phyloP scores from a whole-genome alignment of 2,113 vertebrate species.

The Theristicus caerulescens region DNA sequence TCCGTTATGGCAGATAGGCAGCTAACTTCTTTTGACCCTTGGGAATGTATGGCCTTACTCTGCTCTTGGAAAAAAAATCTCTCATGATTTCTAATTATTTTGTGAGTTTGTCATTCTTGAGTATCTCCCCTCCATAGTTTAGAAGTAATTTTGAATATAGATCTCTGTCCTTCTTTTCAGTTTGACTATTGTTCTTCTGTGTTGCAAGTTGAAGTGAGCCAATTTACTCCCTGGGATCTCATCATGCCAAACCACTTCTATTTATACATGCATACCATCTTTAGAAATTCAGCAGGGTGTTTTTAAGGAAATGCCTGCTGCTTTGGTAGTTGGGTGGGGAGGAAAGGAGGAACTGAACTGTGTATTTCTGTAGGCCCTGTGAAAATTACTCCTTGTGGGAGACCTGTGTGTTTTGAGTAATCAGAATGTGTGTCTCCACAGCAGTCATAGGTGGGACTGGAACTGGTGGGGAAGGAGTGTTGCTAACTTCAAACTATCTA shows the following conservation, averaged over 20 bases:
- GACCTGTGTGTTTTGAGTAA: not conserved
- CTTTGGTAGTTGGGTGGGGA: constrained; percentile 38
- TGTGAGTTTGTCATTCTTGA: not conserved
- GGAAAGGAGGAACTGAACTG: constrained; percentile 30
- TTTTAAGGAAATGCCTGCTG: constrained; percentile 55
- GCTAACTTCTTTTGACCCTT: not conserved
- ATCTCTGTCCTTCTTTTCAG: not conserved
- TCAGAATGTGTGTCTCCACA: not conserved
- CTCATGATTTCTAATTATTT: not conserved
- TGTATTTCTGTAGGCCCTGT: not conserved
- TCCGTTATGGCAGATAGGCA: not conserved
- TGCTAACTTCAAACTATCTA: not conserved
- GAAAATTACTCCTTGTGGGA: not conserved
- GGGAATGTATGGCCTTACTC: not conserved
- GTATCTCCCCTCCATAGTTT: not conserved
- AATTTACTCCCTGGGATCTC: not conserved
- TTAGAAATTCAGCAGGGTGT: constrained; percentile 29
- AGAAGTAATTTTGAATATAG: not conserved
- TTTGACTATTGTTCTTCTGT: not conserved
- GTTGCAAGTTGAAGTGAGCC: not conserved
- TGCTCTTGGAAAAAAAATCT: not conserved
- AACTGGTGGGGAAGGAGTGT: not conserved
- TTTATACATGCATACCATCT: constrained; percentile 42
- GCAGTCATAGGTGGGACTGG: not conserved
- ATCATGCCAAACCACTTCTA: constrained; percentile 28